Evolutionary conservation across 2,888 invertebrate species (phyloP).

Genomic region (Nomada fucata): DNA sequence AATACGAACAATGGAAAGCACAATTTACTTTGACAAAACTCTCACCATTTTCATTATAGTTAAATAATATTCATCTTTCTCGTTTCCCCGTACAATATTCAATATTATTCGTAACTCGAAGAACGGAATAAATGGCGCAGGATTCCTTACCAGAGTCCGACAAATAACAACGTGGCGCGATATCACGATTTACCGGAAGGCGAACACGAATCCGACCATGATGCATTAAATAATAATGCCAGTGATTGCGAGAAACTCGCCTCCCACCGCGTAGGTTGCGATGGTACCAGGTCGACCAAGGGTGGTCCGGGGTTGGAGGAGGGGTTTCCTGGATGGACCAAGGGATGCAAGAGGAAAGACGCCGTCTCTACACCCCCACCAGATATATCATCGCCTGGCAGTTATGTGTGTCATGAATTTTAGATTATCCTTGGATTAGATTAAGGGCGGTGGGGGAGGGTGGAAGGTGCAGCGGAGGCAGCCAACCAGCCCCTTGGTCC

Average conservation of each 20-base stretch:
- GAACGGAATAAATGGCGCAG: constrained; percentile 4
- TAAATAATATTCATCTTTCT: too few species aligned
- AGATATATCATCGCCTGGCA: constrained; percentile 84
- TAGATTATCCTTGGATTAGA: constrained; percentile 83
- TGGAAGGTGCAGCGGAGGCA: constrained; percentile 54
- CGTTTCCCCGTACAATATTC: too few species aligned
- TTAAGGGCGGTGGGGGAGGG: constrained; percentile 76
- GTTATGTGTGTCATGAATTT: constrained; percentile 84
- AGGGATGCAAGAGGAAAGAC: constrained; percentile 58
- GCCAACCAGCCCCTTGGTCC: constrained; percentile 67
- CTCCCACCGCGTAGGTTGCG: constrained; percentile 26
- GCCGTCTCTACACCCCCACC: constrained; percentile 75
- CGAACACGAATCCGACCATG: constrained; percentile 56
- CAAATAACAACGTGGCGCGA: constrained; percentile 30
- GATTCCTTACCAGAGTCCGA: constrained; percentile 6
- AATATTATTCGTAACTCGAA: too few species aligned
- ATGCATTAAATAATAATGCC: constrained; percentile 77
- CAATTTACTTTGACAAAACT: too few species aligned
- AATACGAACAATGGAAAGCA: too few species aligned
- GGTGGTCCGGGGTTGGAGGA: not conserved
- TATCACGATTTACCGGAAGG: constrained; percentile 65
- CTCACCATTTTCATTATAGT: too few species aligned
- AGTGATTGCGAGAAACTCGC: constrained; percentile 70
- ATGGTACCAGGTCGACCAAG: constrained; percentile 26
- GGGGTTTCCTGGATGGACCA: constrained; percentile 27